These are phyloP conservation scores for Athetis lepigone DNA, from an alignment of 2,888 invertebrate species.

Conservation along the genomic window DNA sequence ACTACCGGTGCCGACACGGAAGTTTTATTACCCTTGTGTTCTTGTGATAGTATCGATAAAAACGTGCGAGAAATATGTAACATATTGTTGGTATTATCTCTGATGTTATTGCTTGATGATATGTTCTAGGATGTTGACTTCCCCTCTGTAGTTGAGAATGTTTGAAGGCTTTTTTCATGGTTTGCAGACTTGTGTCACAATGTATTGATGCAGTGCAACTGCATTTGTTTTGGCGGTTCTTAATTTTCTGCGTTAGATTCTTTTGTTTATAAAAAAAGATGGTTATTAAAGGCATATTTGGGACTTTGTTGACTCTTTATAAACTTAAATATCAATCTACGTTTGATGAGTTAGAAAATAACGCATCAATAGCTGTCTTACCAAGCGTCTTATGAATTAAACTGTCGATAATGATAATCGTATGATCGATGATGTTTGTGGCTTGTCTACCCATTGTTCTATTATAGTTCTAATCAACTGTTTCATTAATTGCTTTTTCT, in stretches of 20 bases:
- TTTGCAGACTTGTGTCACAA: background rate
- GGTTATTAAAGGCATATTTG: background rate
- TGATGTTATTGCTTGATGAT: constrained; percentile 29
- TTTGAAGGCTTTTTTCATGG: background rate
- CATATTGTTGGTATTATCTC: constrained; percentile 44
- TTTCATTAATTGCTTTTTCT: constrained; percentile 3
- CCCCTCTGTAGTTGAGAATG: constrained; percentile 12
- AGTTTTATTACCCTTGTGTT: constrained; percentile 61
- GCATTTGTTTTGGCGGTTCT: background rate
- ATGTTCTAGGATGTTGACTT: constrained; percentile 46
- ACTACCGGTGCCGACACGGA: constrained; percentile 65
- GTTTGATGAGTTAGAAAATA: constrained; percentile 4
- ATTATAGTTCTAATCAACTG: background rate
- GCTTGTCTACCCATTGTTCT: constrained; percentile 2
- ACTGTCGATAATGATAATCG: background rate
- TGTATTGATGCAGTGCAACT: background rate
- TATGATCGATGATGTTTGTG: constrained; percentile 17
- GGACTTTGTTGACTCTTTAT: background rate
- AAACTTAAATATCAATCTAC: no score
- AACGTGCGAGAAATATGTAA: constrained; percentile 55
- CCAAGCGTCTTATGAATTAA: background rate
- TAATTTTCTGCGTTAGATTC: background rate
- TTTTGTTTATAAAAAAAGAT: no score
- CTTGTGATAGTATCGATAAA: constrained; percentile 53
- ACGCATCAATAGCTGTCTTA: background rate